A percentile compares a stretch with the other conserved stretches of the same genome.
Conservation (phyloP, 1,140 invertebrate species). For the Asobara japonica region DNA sequence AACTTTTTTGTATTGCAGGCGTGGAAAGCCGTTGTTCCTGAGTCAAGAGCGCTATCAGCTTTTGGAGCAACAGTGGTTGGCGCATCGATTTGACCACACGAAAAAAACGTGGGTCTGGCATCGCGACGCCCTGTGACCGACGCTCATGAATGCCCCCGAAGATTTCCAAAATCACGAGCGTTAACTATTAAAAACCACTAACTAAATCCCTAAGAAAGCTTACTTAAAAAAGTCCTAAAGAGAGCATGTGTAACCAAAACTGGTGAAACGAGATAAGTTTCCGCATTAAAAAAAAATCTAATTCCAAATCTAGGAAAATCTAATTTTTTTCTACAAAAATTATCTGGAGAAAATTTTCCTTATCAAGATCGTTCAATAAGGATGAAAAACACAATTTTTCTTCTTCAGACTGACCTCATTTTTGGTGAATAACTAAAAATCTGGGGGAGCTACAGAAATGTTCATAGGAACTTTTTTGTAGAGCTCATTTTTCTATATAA, state of each 20-base stretch:
- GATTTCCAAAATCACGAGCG: not conserved
- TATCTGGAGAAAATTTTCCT: too few species aligned
- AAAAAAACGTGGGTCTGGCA: conserved; percentile 93
- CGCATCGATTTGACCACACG: conserved; percentile 91
- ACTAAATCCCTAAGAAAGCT: not conserved
- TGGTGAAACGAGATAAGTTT: too few species aligned
- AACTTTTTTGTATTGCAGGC: conserved; percentile 70
- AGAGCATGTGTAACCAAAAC: not conserved
- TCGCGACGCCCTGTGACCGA: conserved; percentile 77
- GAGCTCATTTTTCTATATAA: too few species aligned
- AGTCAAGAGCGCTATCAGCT: conserved; percentile 89
- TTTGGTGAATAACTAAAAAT: too few species aligned
- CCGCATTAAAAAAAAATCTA: too few species aligned
- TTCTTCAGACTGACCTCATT: too few species aligned
- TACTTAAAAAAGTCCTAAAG: not conserved
- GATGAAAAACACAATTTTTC: not conserved
- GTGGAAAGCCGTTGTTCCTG: conserved; percentile 94
- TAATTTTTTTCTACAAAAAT: too few species aligned
- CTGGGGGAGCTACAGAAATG: too few species aligned
- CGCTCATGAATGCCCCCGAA: conserved; percentile 26
- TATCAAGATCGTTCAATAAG: too few species aligned
- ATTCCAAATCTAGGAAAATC: too few species aligned
- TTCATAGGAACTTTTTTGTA: too few species aligned
- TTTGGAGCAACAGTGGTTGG: conserved; percentile 94
- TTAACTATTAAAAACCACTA: not conserved